Conservation (phyloP, 2,888 invertebrate genomes). For the Timema podura region DNA sequence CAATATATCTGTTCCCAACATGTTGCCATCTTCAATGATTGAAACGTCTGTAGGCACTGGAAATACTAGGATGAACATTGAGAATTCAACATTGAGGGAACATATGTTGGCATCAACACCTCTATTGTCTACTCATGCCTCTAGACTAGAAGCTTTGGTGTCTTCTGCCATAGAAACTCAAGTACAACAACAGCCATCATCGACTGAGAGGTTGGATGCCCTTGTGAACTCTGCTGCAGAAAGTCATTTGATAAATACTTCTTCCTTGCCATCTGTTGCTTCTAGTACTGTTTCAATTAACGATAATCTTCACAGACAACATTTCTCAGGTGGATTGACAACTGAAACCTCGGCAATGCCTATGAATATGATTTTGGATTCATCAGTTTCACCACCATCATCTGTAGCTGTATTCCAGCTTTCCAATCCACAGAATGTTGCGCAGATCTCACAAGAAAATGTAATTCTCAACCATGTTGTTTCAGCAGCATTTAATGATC, state of each 20-base stretch:
- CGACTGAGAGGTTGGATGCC: conserved; percentile 50
- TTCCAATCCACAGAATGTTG: not conserved
- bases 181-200: conserved; percentile 15
- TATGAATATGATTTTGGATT: not conserved
- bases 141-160: conserved; percentile 23
- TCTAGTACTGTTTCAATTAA: not conserved
- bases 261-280: not conserved
- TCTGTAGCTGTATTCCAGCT: not conserved
- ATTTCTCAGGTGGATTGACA: not conserved
- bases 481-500: conserved; percentile 11
- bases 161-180: conserved; percentile 22
- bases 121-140: conserved; percentile 15
- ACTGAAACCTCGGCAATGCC: not conserved
- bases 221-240: conserved; percentile 56
- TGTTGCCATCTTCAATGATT: not conserved
- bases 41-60: not conserved
- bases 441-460: conserved; percentile 3
- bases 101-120: not conserved
- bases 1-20: not conserved
- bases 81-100: not conserved
- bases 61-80: not conserved
- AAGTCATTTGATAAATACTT: conserved; percentile 43
- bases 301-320: not conserved
- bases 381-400: not conserved
- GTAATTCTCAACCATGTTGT: conserved; percentile 14